Base-by-base conservation (phyloP, 2,888 invertebrate species). In the Cetonia aurata region DNA sequence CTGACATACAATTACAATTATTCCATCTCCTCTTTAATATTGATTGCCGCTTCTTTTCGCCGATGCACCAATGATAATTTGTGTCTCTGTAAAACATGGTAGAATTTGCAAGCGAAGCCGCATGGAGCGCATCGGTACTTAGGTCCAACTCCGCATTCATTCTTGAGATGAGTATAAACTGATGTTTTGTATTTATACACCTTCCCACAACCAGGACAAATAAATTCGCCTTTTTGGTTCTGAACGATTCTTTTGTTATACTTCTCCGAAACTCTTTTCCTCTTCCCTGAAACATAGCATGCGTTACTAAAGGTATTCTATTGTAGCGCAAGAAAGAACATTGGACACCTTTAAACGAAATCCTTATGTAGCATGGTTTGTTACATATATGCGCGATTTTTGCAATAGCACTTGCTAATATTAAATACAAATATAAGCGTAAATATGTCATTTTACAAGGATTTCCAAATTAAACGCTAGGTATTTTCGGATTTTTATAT, bases 111-210 rank as follows among this genome's bases (percentile, higher is more conserved):
- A 52, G 76, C 75, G 65, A 81, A 81, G 46, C 79, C 73, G 67
- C 82, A 82, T 12, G 76, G 67, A 8, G 74, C 72, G 68, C 83
- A 83, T 41, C 75, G 74, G 67, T 80, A 82, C 71, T 76, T 74
- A 3, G 79, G 81, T 4, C 71, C 60, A 69, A 80, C 78, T 8
- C 89, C 88, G 81, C 93, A 93, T 81, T 93, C 93, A 83, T 91
- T 90, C 80, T 89, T 89, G 78, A 90, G 87, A 82, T 93, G 93
- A 65, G 92, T 89, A 81, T 90, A 91, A 60, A 93, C 86, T 12
- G 92, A 92, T 68, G 92, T 90, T 81, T 91, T 92, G 84, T 90
- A 89, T 83, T 90, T 91, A 87, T 94, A 95, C 70, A 89, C 88
- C 85, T 93, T 94, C 71, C 90, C 90, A 83, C 94, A 95, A 72